Conservation (phyloP, 1,140 invertebrate genomes). For the Monomorium pharaonis region DNA sequence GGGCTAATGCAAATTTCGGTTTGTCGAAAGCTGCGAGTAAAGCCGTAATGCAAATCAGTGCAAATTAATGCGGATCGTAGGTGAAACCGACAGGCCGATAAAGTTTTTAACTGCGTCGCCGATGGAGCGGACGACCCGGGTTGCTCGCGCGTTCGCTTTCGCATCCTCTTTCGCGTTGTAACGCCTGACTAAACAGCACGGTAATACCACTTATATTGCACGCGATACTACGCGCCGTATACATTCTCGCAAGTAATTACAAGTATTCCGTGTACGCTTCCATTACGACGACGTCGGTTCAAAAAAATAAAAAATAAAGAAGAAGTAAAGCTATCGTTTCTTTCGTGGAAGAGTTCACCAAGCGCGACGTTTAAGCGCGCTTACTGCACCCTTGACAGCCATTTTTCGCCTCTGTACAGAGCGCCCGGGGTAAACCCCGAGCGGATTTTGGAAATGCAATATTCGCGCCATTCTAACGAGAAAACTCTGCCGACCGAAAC, state of each 20-base stretch:
- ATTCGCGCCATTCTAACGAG: constrained; percentile 34
- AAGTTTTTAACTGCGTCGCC: constrained; percentile 48
- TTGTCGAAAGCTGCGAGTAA: constrained; percentile 58
- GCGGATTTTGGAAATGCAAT: constrained; percentile 26
- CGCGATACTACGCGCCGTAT: background rate
- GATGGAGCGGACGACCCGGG: background rate
- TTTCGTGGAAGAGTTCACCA: constrained; percentile 22
- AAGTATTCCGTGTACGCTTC: constrained; percentile 16
- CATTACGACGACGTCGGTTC: constrained; percentile 3
- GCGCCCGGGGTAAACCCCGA: background rate
- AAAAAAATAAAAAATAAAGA: background rate
- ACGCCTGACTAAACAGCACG: constrained; percentile 43
- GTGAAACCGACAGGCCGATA: constrained; percentile 59
- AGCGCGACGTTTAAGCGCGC: constrained; percentile 26
- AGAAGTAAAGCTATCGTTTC: background rate
- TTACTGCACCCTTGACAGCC: constrained; percentile 45
- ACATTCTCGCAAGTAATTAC: constrained; percentile 31
- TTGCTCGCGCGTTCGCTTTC: constrained; percentile 11
- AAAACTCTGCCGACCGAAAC: constrained; percentile 18
- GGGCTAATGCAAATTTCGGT: constrained; percentile 59
- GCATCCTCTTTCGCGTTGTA: constrained; percentile 25
- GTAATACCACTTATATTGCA: constrained; percentile 55
- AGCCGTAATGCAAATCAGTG: constrained; percentile 58
- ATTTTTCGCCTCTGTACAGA: constrained; percentile 39
- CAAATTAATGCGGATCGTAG: constrained; percentile 59